A percentile compares a stretch with the other conserved stretches of the same genome.
These are phyloP conservation scores for Chiridota heheva DNA, from an alignment of 35 echinoderm and acorn worm genomes.

Conservation along the genomic window DNA sequence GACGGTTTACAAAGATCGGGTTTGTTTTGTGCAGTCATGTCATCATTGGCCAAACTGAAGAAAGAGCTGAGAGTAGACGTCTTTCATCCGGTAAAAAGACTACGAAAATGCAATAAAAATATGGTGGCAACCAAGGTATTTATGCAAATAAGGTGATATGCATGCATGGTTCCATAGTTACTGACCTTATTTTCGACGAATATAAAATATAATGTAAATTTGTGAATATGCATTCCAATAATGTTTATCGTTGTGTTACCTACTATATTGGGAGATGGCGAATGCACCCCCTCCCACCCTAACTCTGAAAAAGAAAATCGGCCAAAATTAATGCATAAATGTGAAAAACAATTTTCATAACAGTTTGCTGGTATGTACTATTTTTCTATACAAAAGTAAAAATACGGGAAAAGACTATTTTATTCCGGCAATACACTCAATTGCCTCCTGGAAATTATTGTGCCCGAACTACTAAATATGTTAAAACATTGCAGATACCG, in stretches of 20 bases:
- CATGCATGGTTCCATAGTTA: no score
- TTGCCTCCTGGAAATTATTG: no score
- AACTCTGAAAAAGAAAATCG: neutral
- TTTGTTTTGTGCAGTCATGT: constrained; percentile 67
- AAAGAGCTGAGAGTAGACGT: constrained; percentile 74
- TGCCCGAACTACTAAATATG: no score
- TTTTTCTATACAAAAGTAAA: no score
- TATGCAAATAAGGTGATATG: no score
- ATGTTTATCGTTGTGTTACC: neutral
- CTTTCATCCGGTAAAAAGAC: constrained; percentile 92
- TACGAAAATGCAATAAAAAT: constrained; percentile 49
- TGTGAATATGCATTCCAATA: neutral
- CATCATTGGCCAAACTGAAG: constrained; percentile 71
- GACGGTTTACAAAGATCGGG: constrained; percentile 76
- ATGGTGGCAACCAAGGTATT: constrained; percentile 74
- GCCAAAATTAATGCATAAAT: no score
- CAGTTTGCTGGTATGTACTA: no score
- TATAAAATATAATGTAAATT: neutral
- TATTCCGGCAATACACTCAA: no score
- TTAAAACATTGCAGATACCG: no score
- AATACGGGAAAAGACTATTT: no score
- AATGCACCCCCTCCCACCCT: neutral
- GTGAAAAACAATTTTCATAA: no score
- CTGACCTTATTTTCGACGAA: no score
- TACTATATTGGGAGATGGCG: neutral